Evolutionary conservation across 2,888 invertebrate species (phyloP), one percentile per base, ranked within the genome.

Genomic region (Drosophila mulleri): DNA sequence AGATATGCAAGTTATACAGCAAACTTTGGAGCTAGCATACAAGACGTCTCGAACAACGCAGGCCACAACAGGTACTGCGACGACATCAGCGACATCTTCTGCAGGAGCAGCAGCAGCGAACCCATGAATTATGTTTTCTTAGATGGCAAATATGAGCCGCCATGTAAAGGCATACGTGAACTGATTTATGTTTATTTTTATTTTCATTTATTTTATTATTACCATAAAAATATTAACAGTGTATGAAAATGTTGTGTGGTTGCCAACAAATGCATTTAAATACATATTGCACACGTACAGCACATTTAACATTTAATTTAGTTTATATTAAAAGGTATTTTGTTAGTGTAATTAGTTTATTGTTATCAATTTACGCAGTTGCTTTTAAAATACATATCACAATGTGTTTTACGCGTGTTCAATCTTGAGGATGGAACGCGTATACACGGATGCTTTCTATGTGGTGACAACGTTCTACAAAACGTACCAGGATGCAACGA

Each of bases 21-120:
- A 96, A 81, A 98, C 98, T 23, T 94, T 99, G 74, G 98, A 99
- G 93, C 96, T 97, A 92, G 98, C 98, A 12, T 98, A 99, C 92
- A 97, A 97, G 94, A 96, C 94, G 32, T 94, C 95, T 0, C 92
- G 94, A 65, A 94, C 94, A 57, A 65, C 90, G 14, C 84, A 88
- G 44, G 29, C 72, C 12, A 69, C 73, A 11, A 20, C 87, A n/a
- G 70, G 65, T 45, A 6, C 44, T 14, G 39, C 67, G 11, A 45
- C 82, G 11, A 57, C 67, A 4, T 50, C 75, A 3, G 53, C 56
- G 8, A 53, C 32, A 3, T 47, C 58, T 26, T 18, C 67, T 5
- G 12, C 60, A n/a, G 37, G 42, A 5, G 12, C 60, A n/a, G 48
- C 45, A 12, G 45, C 56, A 8, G 20, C 50, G 2, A 50, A 35